phyloP scores from a whole-genome alignment of 2,888 invertebrate genomes.

The Lochmaea capreae region DNA sequence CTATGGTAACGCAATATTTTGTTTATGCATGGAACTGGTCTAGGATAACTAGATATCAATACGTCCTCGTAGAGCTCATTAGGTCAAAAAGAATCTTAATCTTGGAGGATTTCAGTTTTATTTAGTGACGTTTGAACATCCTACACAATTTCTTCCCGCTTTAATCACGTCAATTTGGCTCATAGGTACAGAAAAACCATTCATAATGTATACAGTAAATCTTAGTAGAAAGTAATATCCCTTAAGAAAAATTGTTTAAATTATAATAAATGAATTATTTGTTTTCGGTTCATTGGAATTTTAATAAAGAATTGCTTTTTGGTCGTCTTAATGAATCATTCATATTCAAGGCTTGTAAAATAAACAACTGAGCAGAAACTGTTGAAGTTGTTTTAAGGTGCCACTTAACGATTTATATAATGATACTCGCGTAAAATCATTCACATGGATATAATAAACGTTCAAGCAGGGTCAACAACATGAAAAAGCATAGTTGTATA shows the following conservation, averaged over 20 bases:
- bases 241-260: not conserved
- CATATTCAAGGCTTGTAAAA: conserved; percentile 9
- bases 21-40: too few species aligned
- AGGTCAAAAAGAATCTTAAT: not conserved
- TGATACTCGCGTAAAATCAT: too few species aligned
- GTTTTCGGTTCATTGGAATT: conserved; percentile 19
- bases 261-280: conserved; percentile 19
- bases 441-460: too few species aligned
- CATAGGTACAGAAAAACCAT: not conserved
- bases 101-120: not conserved
- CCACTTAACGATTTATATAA: too few species aligned
- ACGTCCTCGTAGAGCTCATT: too few species aligned
- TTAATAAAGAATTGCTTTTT: conserved; percentile 10
- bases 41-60: too few species aligned
- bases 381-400: too few species aligned
- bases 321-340: conserved; percentile 12
- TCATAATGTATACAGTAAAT: not conserved
- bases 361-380: not conserved
- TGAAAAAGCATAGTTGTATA: too few species aligned
- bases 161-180: not conserved
- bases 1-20: too few species aligned
- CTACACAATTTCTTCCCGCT: not conserved
- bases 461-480: too few species aligned
- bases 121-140: not conserved
- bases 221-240: conserved; percentile 1